These are phyloP conservation scores for Rhinophrynus dorsalis DNA, from an alignment of 2,797 vertebrate species.

Conservation along the genomic window DNA sequence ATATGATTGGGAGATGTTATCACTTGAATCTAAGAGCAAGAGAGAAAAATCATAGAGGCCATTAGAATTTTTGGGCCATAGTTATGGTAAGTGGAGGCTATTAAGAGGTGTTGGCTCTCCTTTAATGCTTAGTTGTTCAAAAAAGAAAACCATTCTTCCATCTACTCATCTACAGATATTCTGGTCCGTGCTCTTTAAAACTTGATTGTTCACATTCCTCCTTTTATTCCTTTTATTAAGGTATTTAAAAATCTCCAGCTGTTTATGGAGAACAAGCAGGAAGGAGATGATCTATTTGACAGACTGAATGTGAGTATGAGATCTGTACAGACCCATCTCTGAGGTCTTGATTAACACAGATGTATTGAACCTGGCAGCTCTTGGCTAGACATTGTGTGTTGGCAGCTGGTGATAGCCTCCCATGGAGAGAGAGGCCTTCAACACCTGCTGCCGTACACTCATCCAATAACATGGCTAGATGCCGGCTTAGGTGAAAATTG, in stretches of 20 bases:
- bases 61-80: too few species aligned
- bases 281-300: constrained; percentile 76
- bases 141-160: too few species aligned
- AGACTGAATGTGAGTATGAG: constrained; percentile 65
- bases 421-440: constrained; percentile 38
- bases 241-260: constrained; percentile 79
- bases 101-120: too few species aligned
- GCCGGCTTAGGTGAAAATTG: neutral
- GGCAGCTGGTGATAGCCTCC: constrained; percentile 48
- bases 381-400: constrained; percentile 23
- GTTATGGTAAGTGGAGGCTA: too few species aligned
- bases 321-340: neutral
- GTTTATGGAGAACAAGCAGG: constrained; percentile 72
- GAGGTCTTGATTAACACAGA: constrained; percentile 55
- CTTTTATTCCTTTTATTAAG: constrained; percentile 63
- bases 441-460: constrained; percentile 41
- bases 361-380: constrained; percentile 52
- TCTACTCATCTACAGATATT: too few species aligned
- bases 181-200: too few species aligned
- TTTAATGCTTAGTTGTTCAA: too few species aligned
- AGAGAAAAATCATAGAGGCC: too few species aligned
- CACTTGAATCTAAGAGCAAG: too few species aligned
- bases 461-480: constrained; percentile 10
- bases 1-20: too few species aligned
- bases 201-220: constrained; percentile 50